These are phyloP conservation scores for Eupelmus urozonus DNA, from an alignment of 2,888 invertebrate species.

Conservation along the genomic window DNA sequence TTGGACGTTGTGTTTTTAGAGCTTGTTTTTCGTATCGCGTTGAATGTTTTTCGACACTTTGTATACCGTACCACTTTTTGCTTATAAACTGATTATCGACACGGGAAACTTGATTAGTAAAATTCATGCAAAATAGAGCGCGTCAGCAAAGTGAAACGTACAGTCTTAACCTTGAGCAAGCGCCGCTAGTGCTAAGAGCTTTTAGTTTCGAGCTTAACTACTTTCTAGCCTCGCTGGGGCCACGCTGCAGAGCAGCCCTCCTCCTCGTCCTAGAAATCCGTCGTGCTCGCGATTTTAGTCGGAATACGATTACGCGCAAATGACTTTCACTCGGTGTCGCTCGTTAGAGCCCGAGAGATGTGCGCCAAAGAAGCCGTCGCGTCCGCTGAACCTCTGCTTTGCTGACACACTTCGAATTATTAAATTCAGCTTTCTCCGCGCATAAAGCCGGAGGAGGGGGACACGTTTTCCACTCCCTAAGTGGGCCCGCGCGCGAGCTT, in stretches of 20 bases:
- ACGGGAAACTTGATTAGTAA: too few relatives aligned
- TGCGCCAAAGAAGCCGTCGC: not conserved
- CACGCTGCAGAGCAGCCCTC: too few relatives aligned
- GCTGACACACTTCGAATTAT: constrained; percentile 60
- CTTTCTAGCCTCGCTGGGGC: too few relatives aligned
- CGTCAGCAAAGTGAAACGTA: not conserved
- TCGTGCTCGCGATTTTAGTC: constrained; percentile 3
- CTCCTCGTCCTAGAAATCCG: not conserved
- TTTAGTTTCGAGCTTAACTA: constrained; percentile 15
- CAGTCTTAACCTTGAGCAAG: constrained; percentile 36
- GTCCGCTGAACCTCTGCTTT: not conserved
- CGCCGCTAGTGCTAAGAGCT: constrained; percentile 40
- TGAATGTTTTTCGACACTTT: too few relatives aligned
- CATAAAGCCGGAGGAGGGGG: not conserved
- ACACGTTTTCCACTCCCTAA: too few relatives aligned
- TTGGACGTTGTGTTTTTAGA: too few relatives aligned
- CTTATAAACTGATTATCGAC: too few relatives aligned
- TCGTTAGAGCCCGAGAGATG: constrained; percentile 13
- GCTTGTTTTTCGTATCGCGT: too few relatives aligned
- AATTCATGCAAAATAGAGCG: too few relatives aligned
- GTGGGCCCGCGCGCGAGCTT: too few relatives aligned
- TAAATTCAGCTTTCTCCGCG: constrained; percentile 35
- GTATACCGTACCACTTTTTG: too few relatives aligned
- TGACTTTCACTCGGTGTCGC: constrained; percentile 21
- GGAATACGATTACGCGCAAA: constrained; percentile 29